Evolutionary conservation across 53 echinoderm and acorn worm genomes (phyloP), one percentile per base, ranked within the genome.

Genomic region (Echinarachnius parma): DNA sequence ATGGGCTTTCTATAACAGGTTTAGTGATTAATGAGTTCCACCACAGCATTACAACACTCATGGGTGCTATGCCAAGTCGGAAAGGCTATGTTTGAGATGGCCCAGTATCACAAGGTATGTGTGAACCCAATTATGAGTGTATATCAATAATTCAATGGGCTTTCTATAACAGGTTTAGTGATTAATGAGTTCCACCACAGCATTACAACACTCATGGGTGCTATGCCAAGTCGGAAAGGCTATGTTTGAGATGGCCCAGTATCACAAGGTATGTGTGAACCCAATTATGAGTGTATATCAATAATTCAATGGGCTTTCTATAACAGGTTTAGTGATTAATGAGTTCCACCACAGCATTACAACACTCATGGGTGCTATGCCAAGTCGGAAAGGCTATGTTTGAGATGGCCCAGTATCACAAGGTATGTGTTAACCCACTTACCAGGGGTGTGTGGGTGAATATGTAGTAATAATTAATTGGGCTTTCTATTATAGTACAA

Each of bases 141-240:
- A n/a, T n/a, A n/a, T n/a, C n/a, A n/a, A n/a, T n/a, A n/a, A n/a
- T n/a, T n/a, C n/a, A n/a, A n/a, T n/a, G n/a, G n/a, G n/a, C n/a
- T n/a, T n/a, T n/a, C n/a, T n/a, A n/a, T n/a, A n/a, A n/a, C n/a
- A n/a, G n/a, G n/a, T n/a, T n/a, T n/a, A n/a, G n/a, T n/a, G n/a
- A n/a, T n/a, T n/a, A n/a, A n/a, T n/a, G n/a, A n/a, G n/a, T n/a
- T 19, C 88, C 92, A 46, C 87, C 87, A 26, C 98, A 92, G 50
- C 98, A 98, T 52, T 88, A 92, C 61, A 98, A 92, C 83, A 98
- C 98, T 9, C 82, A 53, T 98, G 92, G 92, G 87, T 98, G 19
- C 80, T 92, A 14, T 88, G 74, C 27, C 92, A 92, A 44, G 84
- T 87, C 0, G 92, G 92, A 13, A 80, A 72, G 65, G 92, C 92